phyloP scores from a whole-genome alignment of 2,797 vertebrate genomes.

The Molossus alvarezi region DNA sequence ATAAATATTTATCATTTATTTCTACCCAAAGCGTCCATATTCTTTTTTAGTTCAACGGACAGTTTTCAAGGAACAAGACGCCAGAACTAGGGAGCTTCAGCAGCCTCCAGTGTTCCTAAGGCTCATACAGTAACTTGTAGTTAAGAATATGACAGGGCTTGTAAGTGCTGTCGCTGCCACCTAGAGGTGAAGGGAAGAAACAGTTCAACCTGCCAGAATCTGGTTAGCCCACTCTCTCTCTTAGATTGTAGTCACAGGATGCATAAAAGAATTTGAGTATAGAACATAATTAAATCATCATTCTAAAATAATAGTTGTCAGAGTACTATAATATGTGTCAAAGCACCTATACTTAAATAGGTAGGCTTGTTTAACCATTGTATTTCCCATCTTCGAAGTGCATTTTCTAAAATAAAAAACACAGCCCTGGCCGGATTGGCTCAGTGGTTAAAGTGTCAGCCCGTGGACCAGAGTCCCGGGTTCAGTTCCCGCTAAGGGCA shows the following conservation, averaged over 20 bases:
- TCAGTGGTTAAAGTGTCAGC: too few relatives aligned
- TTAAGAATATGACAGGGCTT: background rate
- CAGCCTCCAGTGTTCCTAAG: constrained; percentile 36
- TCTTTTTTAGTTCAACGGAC: background rate
- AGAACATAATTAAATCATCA: constrained; percentile 26
- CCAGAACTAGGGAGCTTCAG: constrained; percentile 14
- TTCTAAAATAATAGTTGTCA: constrained; percentile 37
- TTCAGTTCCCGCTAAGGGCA: too few relatives aligned
- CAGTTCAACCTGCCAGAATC: background rate
- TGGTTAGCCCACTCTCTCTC: background rate
- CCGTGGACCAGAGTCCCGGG: too few relatives aligned
- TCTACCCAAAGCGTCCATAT: background rate
- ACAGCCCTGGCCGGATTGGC: too few relatives aligned
- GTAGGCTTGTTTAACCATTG: background rate
- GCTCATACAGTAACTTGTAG: constrained; percentile 41
- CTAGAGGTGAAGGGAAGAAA: constrained; percentile 76
- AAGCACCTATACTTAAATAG: constrained; percentile 19
- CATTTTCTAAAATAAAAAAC: constrained; percentile 66
- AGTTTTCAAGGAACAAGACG: constrained; percentile 45
- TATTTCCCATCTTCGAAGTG: constrained; percentile 30
- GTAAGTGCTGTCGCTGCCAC: constrained; percentile 76
- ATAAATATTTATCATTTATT: background rate
- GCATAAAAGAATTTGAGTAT: background rate
- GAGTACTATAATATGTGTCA: background rate
- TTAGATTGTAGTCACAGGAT: background rate